These are phyloP conservation scores for Chrysopa pallens DNA, from an alignment of 1,140 invertebrate species.

Conservation along the genomic window DNA sequence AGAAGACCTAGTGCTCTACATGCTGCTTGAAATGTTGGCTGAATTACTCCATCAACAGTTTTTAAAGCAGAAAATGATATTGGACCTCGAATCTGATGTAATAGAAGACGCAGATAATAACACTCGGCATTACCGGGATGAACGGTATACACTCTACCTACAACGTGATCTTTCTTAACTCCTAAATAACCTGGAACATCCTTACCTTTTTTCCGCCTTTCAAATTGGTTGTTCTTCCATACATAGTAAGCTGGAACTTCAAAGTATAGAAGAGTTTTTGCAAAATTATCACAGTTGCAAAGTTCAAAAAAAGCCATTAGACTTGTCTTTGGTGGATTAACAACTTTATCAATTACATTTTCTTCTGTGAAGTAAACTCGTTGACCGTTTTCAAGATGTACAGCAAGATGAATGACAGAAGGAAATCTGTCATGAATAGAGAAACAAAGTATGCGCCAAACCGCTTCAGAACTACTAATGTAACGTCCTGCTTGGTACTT, in stretches of 20 bases:
- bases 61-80: slow-evolving; percentile 22
- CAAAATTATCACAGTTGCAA: slow-evolving; percentile 20
- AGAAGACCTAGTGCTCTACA: slow-evolving; percentile 18
- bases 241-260: slow-evolving; percentile 23
- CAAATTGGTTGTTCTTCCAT: slow-evolving; percentile 20
- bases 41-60: slow-evolving; percentile 22
- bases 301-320: slow-evolving; percentile 21
- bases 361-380: slow-evolving; percentile 12
- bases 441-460: slow-evolving; percentile 13
- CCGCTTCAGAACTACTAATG: slow-evolving; percentile 21
- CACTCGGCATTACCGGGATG: slow-evolving; percentile 24
- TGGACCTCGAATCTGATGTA: slow-evolving; percentile 24
- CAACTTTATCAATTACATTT: slow-evolving; percentile 13
- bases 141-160: slow-evolving; percentile 18
- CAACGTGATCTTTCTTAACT: slow-evolving; percentile 16
- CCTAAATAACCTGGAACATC: slow-evolving; percentile 14
- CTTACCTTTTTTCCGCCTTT: slow-evolving; percentile 18
- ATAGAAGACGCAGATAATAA: slow-evolving; percentile 24
- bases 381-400: slow-evolving; percentile 10
- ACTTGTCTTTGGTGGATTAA: slow-evolving; percentile 13
- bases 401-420: slow-evolving; percentile 7
- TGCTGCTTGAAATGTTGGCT: slow-evolving; percentile 17
- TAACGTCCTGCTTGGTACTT: not conserved
- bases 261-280: slow-evolving; percentile 22
- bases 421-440: slow-evolving; percentile 1